Evolutionary conservation across 2,113 vertebrate genomes (phyloP), one percentile per base, ranked within the genome.

Genomic region (Cervus canadensis): DNA sequence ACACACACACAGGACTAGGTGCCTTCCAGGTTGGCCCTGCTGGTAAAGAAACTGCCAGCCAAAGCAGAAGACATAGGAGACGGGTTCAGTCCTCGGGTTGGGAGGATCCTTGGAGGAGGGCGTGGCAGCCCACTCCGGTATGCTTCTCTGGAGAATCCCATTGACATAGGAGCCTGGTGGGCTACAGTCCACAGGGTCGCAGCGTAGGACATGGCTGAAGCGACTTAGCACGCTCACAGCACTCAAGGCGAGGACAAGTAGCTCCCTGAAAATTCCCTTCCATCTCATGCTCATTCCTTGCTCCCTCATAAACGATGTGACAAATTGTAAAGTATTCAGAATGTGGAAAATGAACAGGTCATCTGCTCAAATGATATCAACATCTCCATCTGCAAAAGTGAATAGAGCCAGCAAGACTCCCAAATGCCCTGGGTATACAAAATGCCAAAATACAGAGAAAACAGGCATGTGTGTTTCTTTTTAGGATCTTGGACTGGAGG

Each of bases 391-490:
- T 89, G 30, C 48, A 84, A 78, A 95, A 83, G 6, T 67, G 71
- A 89, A 87, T 74, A 89, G 97, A 93, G 30, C 13, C 52, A 89
- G 40, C n/a, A 36, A 95, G 86, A 91, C 25, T 36, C 28, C 62
- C 62, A 59, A 52, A 56, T 45, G n/a, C 30, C 79, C 64, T 71
- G 16, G 15, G 7, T 89, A 6, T 25, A 74, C 50, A 95, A 95
- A 97, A 87, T 91, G 52, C 91, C 94, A 60, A 95, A 94, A 96
- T 48, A 30, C 19, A 91, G 45, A 94, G 43, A 30, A 95, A 92
- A 43, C 6, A 78, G 19, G 8, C 28, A 45, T 36, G 6, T 33
- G 36, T 23, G 48, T 50, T 89, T 83, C 57, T 78, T 91, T 92
- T 33, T 36, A 76, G 14, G 48, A 76, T 16, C 50, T 87, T 30